Evolutionary conservation across 2,797 vertebrate species (phyloP), one percentile per base, ranked within the genome.

Genomic region (Anas bernieri): DNA sequence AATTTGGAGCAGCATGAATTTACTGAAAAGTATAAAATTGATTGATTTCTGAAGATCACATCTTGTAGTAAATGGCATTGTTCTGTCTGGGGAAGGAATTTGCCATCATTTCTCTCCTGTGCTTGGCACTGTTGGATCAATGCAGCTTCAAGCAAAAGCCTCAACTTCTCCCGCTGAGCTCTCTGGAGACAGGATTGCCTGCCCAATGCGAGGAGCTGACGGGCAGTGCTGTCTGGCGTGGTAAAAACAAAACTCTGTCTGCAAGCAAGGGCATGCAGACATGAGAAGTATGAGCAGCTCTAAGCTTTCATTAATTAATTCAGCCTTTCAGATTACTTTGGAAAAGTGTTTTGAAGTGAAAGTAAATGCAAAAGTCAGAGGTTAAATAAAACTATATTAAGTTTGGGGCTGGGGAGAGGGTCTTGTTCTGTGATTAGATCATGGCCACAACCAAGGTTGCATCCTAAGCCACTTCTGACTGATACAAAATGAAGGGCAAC

Each of bases 1-100:
- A 80, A 94, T 96, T 94, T 93, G n/a, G 30, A 88, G 55, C 55
- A 63, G 18, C 25, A 80, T 41, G 50, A 94, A 63, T 90, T 91
- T 81, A 75, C 69, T 75, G 66, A 91, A 63, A 90, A 90, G 37
- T 73, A 83, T 30, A 68, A 72, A 79, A 55, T 3, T 8, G 68
- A 89, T 89, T 63, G 84, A 87, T 93, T 89, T 86, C 48, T 82
- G 67, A 94, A 70, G 59, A 94, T 61, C 50, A 14, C 31, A 37
- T 90, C 74, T 56, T 68, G 43, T 22, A 56, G 33, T 83, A 86
- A 92, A 74, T 23, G 3, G 9, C 67, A 76, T 41, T 73, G 17
- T 41, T 88, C 43, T 94, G 58, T 30, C 91, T 75, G 41, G 56
- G 61, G 64, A 93, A 87, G 39, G 58, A 87, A 63, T 48, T 37